Base-by-base conservation (phyloP, 2,113 vertebrate genomes). In the Rhynchopsitta pachyrhyncha region DNA sequence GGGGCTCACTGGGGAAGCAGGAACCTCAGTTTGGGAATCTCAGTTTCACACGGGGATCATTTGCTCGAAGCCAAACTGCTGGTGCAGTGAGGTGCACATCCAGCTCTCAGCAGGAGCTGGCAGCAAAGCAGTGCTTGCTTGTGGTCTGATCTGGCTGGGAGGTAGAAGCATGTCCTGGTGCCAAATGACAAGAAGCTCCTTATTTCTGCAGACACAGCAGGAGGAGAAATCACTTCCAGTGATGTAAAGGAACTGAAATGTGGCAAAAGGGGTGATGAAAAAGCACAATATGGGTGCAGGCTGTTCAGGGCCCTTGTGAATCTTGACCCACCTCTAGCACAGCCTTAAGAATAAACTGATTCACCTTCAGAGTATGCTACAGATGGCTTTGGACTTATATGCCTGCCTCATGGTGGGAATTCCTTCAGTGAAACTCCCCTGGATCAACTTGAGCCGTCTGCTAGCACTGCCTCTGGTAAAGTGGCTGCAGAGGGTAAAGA, bases 61-160 rank as follows among this genome's bases (percentile, higher is more conserved):
- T 12, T 4, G 4, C 83, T 82, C 10, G 1, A 79, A 85, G 86
- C 75, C 93, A 18, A 75, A 37, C 1, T 16, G 29, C 39, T 4
- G 0, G 29, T 0, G 0, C 9, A 86, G 79, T 0, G 1, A 42
- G 66, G 55, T 27, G 50, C 13, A 4, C 31, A 3, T 71, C 80
- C 83, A 92, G 86, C 76, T 71, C 80, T 53, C 28, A 10, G 63
- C 9, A 3, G 80, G 83, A 63, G 86, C 83, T 82, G 94, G 86
- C 90, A 68, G 86, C 42, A 20, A 25, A 68, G 33, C 4, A 9
- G 29, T 10, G 22, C 80, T 88, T 0, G 0, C 62, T 75, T 39
- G n/a, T 0, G 7, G 42, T 3, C 67, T 64, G 42, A 9, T 44
- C 67, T 71, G 83, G 25, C 63, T 68, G 80, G 63, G 76, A 71